A percentile compares a stretch with the other conserved stretches of the same genome.
Evolutionary conservation across 2,888 invertebrate species (phyloP).

Genomic region (Athrips mouffetella): DNA sequence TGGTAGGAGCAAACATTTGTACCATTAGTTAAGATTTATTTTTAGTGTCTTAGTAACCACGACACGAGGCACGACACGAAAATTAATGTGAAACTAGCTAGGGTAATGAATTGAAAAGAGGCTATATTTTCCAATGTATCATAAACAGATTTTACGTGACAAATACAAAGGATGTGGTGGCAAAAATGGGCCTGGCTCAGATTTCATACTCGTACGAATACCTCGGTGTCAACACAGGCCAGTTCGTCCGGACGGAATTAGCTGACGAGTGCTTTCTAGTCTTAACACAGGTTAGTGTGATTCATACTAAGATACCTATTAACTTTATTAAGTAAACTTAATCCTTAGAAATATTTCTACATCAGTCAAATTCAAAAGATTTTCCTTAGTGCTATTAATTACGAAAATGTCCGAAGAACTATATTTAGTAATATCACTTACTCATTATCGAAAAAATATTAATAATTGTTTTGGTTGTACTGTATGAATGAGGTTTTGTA

Average conservation of each 20-base stretch:
- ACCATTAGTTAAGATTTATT: no score
- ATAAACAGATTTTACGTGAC: slow-evolving; percentile 83
- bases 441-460: no score
- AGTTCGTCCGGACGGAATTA: slow-evolving; percentile 95
- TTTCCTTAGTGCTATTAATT: no score
- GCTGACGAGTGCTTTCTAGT: slow-evolving; percentile 99
- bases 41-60: no score
- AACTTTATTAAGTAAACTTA: background rate
- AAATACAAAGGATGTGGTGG: slow-evolving; percentile 79
- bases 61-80: no score
- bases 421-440: no score
- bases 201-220: slow-evolving; percentile 99
- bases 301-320: slow-evolving; percentile 10
- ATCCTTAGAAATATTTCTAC: no score
- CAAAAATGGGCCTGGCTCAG: slow-evolving; percentile 95
- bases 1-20: no score
- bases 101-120: no score
- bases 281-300: slow-evolving; percentile 87
- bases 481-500: background rate
- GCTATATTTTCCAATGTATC: background rate
- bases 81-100: no score
- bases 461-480: background rate
- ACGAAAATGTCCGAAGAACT: no score
- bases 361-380: background rate
- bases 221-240: slow-evolving; percentile 94